A percentile compares a stretch with the other conserved stretches of the same genome.
These are phyloP conservation scores for Psilopogon haemacephalus DNA, from an alignment of 2,113 vertebrate species.

Conservation along the genomic window DNA sequence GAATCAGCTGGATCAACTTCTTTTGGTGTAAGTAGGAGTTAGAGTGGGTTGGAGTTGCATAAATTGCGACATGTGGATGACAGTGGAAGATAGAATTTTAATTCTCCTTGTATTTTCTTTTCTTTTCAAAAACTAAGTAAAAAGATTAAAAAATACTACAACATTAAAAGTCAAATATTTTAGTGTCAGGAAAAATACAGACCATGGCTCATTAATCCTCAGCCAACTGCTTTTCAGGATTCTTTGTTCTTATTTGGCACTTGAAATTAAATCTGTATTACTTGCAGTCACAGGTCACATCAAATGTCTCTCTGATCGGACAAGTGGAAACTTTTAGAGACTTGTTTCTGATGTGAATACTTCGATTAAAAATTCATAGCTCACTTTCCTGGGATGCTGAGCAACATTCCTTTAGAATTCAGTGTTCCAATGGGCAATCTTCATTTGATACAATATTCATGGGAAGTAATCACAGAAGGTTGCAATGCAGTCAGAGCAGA, in stretches of 20 bases:
- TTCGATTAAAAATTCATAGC: constrained; percentile 59
- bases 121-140: neutral
- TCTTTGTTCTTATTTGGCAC: neutral
- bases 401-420: constrained; percentile 49
- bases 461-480: constrained; percentile 52
- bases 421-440: constrained; percentile 44
- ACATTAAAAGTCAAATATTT: neutral
- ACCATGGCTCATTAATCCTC: neutral
- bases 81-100: neutral
- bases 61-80: constrained; percentile 13
- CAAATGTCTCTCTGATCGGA: neutral
- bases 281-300: neutral
- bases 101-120: neutral
- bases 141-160: neutral
- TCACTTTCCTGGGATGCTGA: constrained; percentile 16
- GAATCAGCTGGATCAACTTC: constrained; percentile 36
- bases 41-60: constrained; percentile 33
- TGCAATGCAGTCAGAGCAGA: constrained; percentile 41
- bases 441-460: constrained; percentile 61
- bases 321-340: neutral
- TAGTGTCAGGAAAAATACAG: neutral
- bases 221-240: neutral
- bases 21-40: constrained; percentile 12
- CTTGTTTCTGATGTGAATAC: neutral
- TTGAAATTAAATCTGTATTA: neutral